Percentiles rank a stretch among this genome's conserved stretches.
Conservation (phyloP, 2,888 invertebrate genomes). For the Eupithecia centaureata region DNA sequence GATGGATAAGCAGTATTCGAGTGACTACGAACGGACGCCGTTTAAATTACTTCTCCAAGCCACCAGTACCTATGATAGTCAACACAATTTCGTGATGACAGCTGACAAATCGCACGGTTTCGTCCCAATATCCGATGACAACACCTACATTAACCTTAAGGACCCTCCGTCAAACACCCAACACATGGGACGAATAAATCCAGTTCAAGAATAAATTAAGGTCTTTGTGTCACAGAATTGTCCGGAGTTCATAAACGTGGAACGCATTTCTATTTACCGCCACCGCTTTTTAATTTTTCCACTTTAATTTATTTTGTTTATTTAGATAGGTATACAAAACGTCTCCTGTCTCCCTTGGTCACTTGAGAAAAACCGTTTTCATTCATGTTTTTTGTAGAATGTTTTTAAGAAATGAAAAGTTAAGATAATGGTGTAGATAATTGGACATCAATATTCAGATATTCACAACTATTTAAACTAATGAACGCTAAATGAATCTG, state of each 20-base stretch:
- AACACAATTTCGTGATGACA: slow-evolving; percentile 65
- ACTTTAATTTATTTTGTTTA: slow-evolving; percentile 13
- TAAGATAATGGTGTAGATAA: too few species aligned
- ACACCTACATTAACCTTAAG: slow-evolving; percentile 80
- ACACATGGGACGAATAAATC: slow-evolving; percentile 75
- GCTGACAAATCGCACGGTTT: slow-evolving; percentile 74
- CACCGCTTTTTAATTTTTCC: slow-evolving; percentile 30
- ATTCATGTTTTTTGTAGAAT: too few species aligned
- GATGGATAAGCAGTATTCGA: neutral
- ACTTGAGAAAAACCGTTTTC: too few species aligned
- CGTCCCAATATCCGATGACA: slow-evolving; percentile 78
- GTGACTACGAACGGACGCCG: too few species aligned
- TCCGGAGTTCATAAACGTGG: slow-evolving; percentile 55
- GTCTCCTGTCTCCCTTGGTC: too few species aligned
- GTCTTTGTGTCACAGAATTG: slow-evolving; percentile 75
- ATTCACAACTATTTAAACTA: too few species aligned
- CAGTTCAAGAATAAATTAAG: slow-evolving; percentile 81
- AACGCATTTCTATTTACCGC: slow-evolving; percentile 40
- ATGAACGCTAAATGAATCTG: too few species aligned
- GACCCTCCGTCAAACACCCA: slow-evolving; percentile 75
- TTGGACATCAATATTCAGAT: too few species aligned
- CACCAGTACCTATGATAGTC: slow-evolving; percentile 1
- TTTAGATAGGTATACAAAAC: too few species aligned
- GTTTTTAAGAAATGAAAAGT: too few species aligned
- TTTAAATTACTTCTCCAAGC: neutral